Conservation (phyloP, 2,113 vertebrate genomes). For the Aplodontia rufa region DNA sequence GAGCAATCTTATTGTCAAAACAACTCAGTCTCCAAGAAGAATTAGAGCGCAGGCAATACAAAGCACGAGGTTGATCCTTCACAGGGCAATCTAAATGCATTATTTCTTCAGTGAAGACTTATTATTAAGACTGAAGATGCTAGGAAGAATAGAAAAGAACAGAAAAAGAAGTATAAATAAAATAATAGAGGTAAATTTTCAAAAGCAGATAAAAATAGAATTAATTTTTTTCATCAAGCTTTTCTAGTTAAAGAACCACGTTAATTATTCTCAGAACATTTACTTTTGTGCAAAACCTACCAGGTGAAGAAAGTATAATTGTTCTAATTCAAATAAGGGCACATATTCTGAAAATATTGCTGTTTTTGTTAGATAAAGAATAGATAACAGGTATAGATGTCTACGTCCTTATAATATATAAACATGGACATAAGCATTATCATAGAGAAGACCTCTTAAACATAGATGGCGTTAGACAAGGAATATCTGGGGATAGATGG, state of each 20-base stretch:
- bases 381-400: not conserved
- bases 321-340: not conserved
- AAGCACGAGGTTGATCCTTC: not conserved
- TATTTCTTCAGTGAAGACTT: not conserved
- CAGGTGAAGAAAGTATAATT: not conserved
- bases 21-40: not conserved
- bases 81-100: not conserved
- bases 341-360: not conserved
- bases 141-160: not conserved
- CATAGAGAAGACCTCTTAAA: not conserved
- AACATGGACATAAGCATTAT: not conserved
- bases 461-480: not conserved
- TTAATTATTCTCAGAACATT: slow-evolving; percentile 15
- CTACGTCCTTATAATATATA: no score
- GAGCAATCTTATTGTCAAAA: not conserved
- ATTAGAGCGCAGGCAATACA: not conserved
- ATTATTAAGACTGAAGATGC: not conserved
- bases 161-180: not conserved
- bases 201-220: not conserved
- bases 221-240: not conserved
- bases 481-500: not conserved
- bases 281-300: not conserved
- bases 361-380: not conserved
- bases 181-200: not conserved
- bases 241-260: not conserved